A percentile compares a stretch with the other conserved stretches of the same genome.
These are phyloP conservation scores for Calidris pugnax DNA, from an alignment of 2,113 vertebrate species.

Conservation along the genomic window DNA sequence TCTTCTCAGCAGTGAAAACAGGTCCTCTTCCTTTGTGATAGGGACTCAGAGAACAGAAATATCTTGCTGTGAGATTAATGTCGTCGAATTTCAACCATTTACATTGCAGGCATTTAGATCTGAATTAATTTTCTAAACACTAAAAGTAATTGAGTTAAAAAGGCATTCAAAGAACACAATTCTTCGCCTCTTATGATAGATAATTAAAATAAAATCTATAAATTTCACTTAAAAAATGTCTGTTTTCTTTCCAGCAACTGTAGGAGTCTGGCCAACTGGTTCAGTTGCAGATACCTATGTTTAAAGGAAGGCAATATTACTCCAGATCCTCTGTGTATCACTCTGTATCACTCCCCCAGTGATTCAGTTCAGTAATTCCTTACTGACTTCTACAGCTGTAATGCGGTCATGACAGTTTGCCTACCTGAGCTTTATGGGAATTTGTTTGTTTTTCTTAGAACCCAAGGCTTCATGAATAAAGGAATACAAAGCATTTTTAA, in stretches of 20 bases:
- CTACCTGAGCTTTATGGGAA: no score
- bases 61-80: not conserved
- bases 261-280: not conserved
- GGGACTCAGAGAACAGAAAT: not conserved
- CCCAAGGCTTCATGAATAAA: not conserved
- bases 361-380: no score
- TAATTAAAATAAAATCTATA: not conserved
- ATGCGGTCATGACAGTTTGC: no score
- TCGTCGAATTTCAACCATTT: not conserved
- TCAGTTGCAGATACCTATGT: not conserved
- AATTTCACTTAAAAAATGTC: not conserved
- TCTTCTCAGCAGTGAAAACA: not conserved
- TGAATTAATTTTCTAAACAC: not conserved
- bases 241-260: not conserved
- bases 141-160: not conserved
- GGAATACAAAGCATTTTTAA: not conserved
- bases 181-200: not conserved
- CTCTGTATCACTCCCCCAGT: no score
- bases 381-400: no score
- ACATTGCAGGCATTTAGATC: no score
- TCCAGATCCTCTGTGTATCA: no score
- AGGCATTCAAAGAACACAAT: not conserved
- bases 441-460: not conserved
- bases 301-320: not conserved
- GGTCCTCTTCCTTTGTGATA: not conserved